Base-by-base conservation (phyloP, 2,113 vertebrate species). In the Garra rufa region DNA sequence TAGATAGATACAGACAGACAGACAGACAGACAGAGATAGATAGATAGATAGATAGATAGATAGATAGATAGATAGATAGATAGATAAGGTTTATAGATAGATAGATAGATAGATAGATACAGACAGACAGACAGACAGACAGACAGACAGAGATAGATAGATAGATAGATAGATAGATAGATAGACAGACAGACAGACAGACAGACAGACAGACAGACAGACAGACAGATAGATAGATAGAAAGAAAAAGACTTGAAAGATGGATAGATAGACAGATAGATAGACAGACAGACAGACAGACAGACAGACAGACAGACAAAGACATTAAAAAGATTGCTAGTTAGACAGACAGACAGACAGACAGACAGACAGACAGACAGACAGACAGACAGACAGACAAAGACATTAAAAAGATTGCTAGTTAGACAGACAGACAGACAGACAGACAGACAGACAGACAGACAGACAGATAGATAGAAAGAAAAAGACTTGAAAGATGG, bases 41-140 rank as follows among this genome's bases (percentile, higher is more conserved):
- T 1, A 6, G 57, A 26, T 0, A 61, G 57, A 55, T 9, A 57
- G 8, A 57, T 0, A 21, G 21, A 57, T 3, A 55, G 2, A 26
- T 1, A 13, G 24, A 61, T 1, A n/a, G 34, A 34, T 4, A 34
- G 34, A 34, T 4, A 34, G 34, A 34, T 0, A n/a, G n/a, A 55
- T 2, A 55, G 50, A 55, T 7, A 55, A 6, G n/a, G n/a, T n/a
- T n/a, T n/a, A n/a, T n/a, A n/a, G n/a, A n/a, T n/a, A n/a, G n/a
- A n/a, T n/a, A n/a, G 1, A 10, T 1, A 50, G 10, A 59, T 3
- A 26, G 57, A 59, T 1, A 26, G 57, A 59, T 1, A 59, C n/a
- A n/a, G n/a, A n/a, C n/a, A n/a, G 24, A 59, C 0, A 59, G 57
- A 61, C 0, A 26, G n/a, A 26, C 0, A 26, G 57, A 59, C 0